Conservation (phyloP, 2,113 vertebrate genomes). For the Ochotona curzoniae region DNA sequence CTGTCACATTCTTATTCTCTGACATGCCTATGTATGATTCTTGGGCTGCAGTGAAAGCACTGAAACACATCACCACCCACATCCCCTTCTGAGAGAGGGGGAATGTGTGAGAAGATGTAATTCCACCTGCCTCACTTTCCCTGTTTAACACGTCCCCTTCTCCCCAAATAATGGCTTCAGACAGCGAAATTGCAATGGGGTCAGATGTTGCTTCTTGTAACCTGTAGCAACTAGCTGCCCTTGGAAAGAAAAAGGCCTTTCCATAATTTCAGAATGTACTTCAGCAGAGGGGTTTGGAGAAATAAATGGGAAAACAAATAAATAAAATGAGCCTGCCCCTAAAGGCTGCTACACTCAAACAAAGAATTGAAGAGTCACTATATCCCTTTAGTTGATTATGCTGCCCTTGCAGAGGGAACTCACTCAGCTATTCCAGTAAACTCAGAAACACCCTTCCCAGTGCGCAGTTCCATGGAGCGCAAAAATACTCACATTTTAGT, state of each 20-base stretch:
- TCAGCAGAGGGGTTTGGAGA: neutral
- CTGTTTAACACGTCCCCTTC: neutral
- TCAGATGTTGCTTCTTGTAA: conserved; percentile 79
- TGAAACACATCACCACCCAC: neutral
- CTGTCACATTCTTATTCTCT: neutral
- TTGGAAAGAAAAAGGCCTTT: conserved; percentile 77
- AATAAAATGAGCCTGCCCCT: conserved; percentile 32
- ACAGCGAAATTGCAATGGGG: conserved; percentile 67
- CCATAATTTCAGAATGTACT: conserved; percentile 80
- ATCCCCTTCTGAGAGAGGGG: neutral
- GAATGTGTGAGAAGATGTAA: neutral
- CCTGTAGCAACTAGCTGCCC: conserved; percentile 80
- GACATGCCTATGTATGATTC: neutral
- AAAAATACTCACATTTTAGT: conserved; percentile 49
- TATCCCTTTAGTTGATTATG: conserved; percentile 9
- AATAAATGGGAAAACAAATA: conserved; percentile 48
- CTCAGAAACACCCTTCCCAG: neutral
- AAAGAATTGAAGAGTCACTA: neutral
- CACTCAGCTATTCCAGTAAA: neutral
- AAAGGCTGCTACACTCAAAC: neutral
- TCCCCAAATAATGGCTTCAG: conserved; percentile 57
- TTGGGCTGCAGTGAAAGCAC: neutral
- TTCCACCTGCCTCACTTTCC: neutral
- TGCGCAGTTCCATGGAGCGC: neutral
- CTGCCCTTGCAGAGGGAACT: conserved; percentile 53